Base-by-base conservation (phyloP, 2,113 vertebrate genomes). In the Lipotes vexillifer region DNA sequence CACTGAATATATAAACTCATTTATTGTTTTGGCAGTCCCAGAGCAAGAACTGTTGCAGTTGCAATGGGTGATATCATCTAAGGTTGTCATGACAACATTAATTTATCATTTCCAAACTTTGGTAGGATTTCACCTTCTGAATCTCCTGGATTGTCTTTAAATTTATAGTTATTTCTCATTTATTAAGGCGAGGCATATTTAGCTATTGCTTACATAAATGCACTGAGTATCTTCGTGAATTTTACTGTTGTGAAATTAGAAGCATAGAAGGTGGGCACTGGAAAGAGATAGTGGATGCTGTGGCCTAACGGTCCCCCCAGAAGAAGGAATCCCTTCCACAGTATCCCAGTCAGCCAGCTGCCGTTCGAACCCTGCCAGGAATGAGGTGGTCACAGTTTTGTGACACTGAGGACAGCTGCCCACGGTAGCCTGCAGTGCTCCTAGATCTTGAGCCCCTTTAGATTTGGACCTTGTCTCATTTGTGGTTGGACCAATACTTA, bases 1-100 rank as follows among this genome's bases (percentile, higher is more conserved):
- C 80, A 82, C 20, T 41, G 65, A 89, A 80, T 94, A 27, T 96
- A 38, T 96, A 93, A 94, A 97, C 93, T 96, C n/a, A 61, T 77
- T 68, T 82, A 55, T 71, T 97, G 68, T 69, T 8, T 57, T 87
- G 69, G 69, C 27, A 11, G 84, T 20, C 85, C 29, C 8, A 41
- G 92, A 92, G 90, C 63, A 95, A 81, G 94, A 90, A 97, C 23
- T 55, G 36, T 38, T 88, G 90, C 59, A 0, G 25, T 72, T 90
- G 55, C 38, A 0, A 0, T 97, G 95, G 87, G 66, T 10, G 6
- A 63, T 61, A 52, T 80, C 82, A 96, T 31, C 5, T 86, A 88
- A 94, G 59, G 59, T 92, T 98, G 66, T 85, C 52, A 46, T 71
- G 52, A 69, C 84, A 94, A 52, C 18, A 9, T 84, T 95, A 91